Conservation (phyloP, 2,888 invertebrate genomes). For the Zhengitettix transpicula region DNA sequence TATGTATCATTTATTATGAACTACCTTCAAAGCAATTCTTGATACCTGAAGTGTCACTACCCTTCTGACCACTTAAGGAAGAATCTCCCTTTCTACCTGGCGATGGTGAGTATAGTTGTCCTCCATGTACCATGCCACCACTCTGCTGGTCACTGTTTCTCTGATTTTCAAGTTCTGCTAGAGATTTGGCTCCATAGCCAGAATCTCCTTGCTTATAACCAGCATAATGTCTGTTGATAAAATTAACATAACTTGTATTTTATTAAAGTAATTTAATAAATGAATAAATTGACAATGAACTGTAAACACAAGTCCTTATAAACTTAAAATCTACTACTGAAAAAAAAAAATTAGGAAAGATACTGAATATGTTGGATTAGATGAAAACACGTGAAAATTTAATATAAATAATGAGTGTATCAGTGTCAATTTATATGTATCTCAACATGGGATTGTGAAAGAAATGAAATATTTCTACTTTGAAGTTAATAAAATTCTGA, state of each 20-base stretch:
- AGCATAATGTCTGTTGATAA: constrained; percentile 13
- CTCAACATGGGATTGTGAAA: too few relatives aligned
- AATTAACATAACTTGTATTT: not conserved
- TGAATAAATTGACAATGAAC: not conserved
- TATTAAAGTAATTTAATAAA: not conserved
- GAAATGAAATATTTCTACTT: too few relatives aligned
- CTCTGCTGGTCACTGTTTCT: constrained; percentile 17
- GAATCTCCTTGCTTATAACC: constrained; percentile 17
- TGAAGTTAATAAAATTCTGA: too few relatives aligned
- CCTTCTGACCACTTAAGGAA: constrained; percentile 19
- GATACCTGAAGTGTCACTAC: constrained; percentile 18
- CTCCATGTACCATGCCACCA: constrained; percentile 10
- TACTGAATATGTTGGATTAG: too few relatives aligned
- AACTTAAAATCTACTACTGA: too few relatives aligned
- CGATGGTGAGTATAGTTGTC: constrained; percentile 19
- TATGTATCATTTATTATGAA: too few relatives aligned
- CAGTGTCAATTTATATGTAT: too few relatives aligned
- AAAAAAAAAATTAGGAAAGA: too few relatives aligned
- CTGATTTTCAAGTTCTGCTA: constrained; percentile 21
- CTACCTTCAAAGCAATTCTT: too few relatives aligned
- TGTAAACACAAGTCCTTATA: not conserved
- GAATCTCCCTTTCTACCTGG: constrained; percentile 20
- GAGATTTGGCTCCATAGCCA: constrained; percentile 16
- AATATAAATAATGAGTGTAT: too few relatives aligned
- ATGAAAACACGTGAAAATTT: too few relatives aligned